Base-by-base conservation (phyloP, 2,888 invertebrate species). In the Pseudococcus longispinus region DNA sequence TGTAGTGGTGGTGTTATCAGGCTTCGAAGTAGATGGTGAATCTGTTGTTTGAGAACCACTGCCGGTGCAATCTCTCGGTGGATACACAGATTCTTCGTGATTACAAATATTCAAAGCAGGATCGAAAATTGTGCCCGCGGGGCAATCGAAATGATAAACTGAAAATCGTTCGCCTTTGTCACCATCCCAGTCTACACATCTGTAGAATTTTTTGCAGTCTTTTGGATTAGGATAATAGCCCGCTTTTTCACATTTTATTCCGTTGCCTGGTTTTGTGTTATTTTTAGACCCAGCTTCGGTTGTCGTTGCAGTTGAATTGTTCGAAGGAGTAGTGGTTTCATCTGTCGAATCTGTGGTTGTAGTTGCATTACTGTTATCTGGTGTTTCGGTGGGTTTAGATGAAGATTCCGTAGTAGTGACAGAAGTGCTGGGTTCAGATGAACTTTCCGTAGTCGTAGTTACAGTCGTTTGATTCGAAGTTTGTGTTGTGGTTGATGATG, bases 131-230 rank as follows among this genome's bases (percentile, higher is more conserved):
- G 95, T 95, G 44, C 94, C 94, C 88, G 93, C 92, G 18, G 93
- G 92, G 89, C 95, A 95, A 77, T 93, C 92, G 90, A 94, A 95
- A 89, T 94, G 92, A 90, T 92, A 94, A 9, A 94, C 92, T 85
- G 93, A 93, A 90, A 93, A 94, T 88, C 90, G 89, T 89, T 92
- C 89, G 0, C 92, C 92, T 87, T 90, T 89, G 88, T 92, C 91
- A 11, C 92, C 92, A 89, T 92, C 92, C 92, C 93, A 93, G 90
- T 93, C 93, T 11, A 95, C 95, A 90, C 96, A 96, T 89, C 95
- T 92, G 90, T 95, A 95, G 91, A 96, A 96, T 90, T 94, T 95
- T 88, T 92, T 93, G 90, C 96, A 96, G 89, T 95, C 93, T 77
- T 91, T 91, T 60, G 92, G 91, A 90, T 96, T 93, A 18, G 93